These are phyloP conservation scores for Hydropotes inermis DNA, from an alignment of 2,113 vertebrate genomes.

Conservation along the genomic window DNA sequence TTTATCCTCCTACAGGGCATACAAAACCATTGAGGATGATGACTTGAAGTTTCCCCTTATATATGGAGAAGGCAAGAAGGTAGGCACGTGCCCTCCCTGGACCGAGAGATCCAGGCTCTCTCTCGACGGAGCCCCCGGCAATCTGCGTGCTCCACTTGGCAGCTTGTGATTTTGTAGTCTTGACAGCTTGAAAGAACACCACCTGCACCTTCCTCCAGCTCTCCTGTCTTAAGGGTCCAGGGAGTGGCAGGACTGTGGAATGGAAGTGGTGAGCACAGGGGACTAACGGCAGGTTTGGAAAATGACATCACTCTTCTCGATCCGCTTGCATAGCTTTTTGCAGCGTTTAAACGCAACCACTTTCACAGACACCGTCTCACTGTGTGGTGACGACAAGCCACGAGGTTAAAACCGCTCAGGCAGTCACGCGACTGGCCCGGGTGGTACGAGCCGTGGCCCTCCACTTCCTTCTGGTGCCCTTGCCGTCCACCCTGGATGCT, in stretches of 20 bases:
- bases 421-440: background rate
- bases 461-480: background rate
- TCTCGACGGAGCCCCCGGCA: conserved; percentile 24
- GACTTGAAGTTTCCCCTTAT: conserved; percentile 90
- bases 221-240: background rate
- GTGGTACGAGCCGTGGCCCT: rapidly evolving
- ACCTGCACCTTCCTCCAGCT: conserved; percentile 61
- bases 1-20: conserved; percentile 86
- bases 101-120: conserved; percentile 26
- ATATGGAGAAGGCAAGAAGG: conserved; percentile 93
- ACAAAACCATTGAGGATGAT: conserved; percentile 92
- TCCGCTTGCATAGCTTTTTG: background rate
- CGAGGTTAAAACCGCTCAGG: background rate
- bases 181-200: conserved; percentile 71
- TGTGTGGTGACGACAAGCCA: background rate
- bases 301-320: background rate
- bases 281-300: conserved; percentile 46
- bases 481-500: background rate
- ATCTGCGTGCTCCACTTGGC: conserved; percentile 45
- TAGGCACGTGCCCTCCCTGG: conserved; percentile 60
- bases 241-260: background rate
- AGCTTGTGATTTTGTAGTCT: conserved; percentile 64
- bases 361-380: background rate
- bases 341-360: background rate
- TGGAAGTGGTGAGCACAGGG: background rate